These are phyloP conservation scores for Drosophila albomicans DNA, from an alignment of 1,140 invertebrate species.

Conservation along the genomic window DNA sequence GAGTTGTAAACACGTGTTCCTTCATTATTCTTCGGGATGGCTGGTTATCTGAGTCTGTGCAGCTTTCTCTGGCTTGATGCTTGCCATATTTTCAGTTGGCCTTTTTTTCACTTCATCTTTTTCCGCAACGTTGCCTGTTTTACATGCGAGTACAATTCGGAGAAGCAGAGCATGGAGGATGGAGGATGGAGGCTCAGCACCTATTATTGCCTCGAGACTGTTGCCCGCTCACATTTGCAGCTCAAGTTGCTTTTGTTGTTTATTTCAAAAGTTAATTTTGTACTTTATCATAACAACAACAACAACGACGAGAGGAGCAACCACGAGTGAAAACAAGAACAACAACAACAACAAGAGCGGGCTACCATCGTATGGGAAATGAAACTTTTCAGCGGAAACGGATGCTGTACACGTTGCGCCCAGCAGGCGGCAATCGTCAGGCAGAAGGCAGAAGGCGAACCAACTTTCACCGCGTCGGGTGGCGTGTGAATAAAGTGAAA, in stretches of 20 bases:
- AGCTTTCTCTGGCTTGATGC: not conserved
- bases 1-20: conserved; percentile 53
- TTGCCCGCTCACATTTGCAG: conserved; percentile 10
- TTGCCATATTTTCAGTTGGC: conserved; percentile 21
- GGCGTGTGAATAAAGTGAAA: conserved; percentile 80
- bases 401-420: conserved; percentile 72
- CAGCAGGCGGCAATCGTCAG: conserved; percentile 10
- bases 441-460: conserved; percentile 8
- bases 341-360: conserved; percentile 9
- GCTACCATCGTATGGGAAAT: conserved; percentile 69
- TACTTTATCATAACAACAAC: conserved; percentile 68
- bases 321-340: too few species aligned
- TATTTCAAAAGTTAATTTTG: conserved; percentile 80
- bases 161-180: not conserved
- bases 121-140: conserved; percentile 32
- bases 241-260: conserved; percentile 65
- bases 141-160: conserved; percentile 16
- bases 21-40: conserved; percentile 27
- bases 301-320: conserved; percentile 5
- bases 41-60: conserved; percentile 28
- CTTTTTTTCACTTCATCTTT: conserved; percentile 6
- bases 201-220: conserved; percentile 53
- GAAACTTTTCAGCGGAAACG: conserved; percentile 79
- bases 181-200: conserved; percentile 20
- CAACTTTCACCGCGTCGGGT: conserved; percentile 59